A percentile compares a stretch with the other conserved stretches of the same genome.
These are phyloP conservation scores for Drosophila chauvacae DNA, from an alignment of 1,140 invertebrate species.

Conservation along the genomic window DNA sequence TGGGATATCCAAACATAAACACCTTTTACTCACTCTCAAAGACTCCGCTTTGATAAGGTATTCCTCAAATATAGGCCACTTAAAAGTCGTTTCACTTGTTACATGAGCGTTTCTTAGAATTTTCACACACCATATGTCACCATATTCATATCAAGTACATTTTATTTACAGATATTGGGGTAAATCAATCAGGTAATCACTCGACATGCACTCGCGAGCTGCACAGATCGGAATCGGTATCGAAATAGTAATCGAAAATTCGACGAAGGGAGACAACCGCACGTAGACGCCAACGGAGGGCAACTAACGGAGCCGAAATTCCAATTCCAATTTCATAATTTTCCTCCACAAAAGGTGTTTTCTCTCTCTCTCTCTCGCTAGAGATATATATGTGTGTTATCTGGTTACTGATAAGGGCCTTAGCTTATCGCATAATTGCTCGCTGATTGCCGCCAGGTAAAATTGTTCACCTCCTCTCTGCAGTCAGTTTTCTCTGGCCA, in stretches of 20 bases:
- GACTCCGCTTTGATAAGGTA: neutral
- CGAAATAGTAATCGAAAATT: neutral
- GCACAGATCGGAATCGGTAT: constrained; percentile 20
- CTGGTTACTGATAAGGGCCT: constrained; percentile 58
- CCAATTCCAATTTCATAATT: constrained; percentile 68
- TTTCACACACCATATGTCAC: constrained; percentile 42
- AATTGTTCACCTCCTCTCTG: constrained; percentile 20
- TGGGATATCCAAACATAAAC: neutral
- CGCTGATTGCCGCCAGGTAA: constrained; percentile 76
- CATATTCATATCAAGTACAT: constrained; percentile 23
- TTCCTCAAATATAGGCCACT: neutral
- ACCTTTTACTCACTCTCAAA: constrained; percentile 10
- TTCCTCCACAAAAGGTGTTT: constrained; percentile 13
- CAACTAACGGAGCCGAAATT: constrained; percentile 64
- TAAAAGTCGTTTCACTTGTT: neutral
- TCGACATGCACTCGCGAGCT: constrained; percentile 21
- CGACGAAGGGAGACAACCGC: constrained; percentile 53
- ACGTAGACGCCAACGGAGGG: constrained; percentile 54
- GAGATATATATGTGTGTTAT: constrained; percentile 48
- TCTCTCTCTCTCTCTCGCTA: neutral
- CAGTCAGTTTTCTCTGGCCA: constrained; percentile 32
- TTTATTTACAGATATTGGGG: constrained; percentile 31
- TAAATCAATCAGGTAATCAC: constrained; percentile 44
- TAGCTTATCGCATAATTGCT: constrained; percentile 74
- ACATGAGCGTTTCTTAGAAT: neutral